Percentiles rank a stretch among this genome's conserved stretches.
Conservation (phyloP, 2,888 invertebrate species). For the Blera fallax region DNA sequence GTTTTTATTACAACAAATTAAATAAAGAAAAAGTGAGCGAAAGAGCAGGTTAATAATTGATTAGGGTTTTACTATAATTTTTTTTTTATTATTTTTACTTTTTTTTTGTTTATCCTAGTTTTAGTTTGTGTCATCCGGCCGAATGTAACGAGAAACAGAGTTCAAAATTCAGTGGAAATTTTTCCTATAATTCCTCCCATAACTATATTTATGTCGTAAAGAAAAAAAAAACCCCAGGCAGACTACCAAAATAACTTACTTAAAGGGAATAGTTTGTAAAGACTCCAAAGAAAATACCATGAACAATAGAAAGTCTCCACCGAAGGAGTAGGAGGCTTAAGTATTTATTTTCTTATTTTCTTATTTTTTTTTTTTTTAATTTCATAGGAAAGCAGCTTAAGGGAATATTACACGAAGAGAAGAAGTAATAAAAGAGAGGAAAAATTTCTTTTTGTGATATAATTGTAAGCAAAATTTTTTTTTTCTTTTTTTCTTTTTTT, state of each 20-base stretch:
- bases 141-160: conserved; percentile 1
- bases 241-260: conserved; percentile 30
- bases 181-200: not conserved
- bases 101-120: conserved; percentile 2
- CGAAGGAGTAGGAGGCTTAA: not conserved
- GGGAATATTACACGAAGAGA: conserved; percentile 8
- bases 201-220: conserved; percentile 13
- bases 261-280: not conserved
- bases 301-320: not conserved
- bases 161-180: not conserved
- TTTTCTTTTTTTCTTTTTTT: conserved; percentile 20
- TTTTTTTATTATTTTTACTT: not conserved
- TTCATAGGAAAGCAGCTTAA: not conserved
- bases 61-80: conserved; percentile 39
- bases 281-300: conserved; percentile 47
- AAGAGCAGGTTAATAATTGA: conserved; percentile 52
- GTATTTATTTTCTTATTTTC: conserved; percentile 9
- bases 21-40: conserved; percentile 5
- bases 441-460: conserved; percentile 70
- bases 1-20: not conserved
- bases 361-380: not conserved
- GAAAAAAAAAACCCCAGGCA: not conserved
- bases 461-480: conserved; percentile 62
- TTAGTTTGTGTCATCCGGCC: conserved; percentile 46
- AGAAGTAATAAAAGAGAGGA: conserved; percentile 28